phyloP scores from a whole-genome alignment of 2,113 vertebrate genomes.

The Salvelinus namaycush region DNA sequence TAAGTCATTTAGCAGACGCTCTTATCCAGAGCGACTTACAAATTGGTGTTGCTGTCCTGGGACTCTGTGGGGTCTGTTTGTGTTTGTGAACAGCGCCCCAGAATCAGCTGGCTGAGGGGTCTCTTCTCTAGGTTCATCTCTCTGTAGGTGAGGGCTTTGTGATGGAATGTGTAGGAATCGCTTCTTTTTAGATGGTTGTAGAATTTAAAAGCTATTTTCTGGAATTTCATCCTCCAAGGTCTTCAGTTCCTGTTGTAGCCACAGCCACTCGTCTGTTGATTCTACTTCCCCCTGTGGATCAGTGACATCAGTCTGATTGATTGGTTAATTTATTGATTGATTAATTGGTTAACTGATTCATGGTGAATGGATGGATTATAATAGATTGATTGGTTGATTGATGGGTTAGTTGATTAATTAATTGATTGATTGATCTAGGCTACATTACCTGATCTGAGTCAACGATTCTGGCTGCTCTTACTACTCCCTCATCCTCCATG shows the following conservation, averaged over 20 bases:
- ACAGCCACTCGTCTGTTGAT: constrained; percentile 47
- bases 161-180: no score
- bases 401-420: neutral
- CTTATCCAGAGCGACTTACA: no score
- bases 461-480: constrained; percentile 11
- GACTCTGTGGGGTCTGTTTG: no score
- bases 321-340: neutral
- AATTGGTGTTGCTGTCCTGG: no score
- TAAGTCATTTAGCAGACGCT: no score
- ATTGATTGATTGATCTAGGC: neutral
- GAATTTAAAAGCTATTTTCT: no score
- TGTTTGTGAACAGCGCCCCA: no score
- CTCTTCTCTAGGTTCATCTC: no score
- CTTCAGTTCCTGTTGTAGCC: neutral
- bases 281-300: constrained; percentile 36
- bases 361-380: neutral
- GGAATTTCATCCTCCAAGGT: neutral
- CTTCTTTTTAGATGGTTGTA: no score
- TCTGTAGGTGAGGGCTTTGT: no score
- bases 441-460: constrained; percentile 60
- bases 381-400: neutral
- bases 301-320: neutral
- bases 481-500: constrained; percentile 18
- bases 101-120: no score
- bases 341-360: neutral